A percentile compares a stretch with the other conserved stretches of the same genome.
These are phyloP conservation scores for Pipa parva DNA, from an alignment of 2,113 vertebrate species.

Conservation along the genomic window DNA sequence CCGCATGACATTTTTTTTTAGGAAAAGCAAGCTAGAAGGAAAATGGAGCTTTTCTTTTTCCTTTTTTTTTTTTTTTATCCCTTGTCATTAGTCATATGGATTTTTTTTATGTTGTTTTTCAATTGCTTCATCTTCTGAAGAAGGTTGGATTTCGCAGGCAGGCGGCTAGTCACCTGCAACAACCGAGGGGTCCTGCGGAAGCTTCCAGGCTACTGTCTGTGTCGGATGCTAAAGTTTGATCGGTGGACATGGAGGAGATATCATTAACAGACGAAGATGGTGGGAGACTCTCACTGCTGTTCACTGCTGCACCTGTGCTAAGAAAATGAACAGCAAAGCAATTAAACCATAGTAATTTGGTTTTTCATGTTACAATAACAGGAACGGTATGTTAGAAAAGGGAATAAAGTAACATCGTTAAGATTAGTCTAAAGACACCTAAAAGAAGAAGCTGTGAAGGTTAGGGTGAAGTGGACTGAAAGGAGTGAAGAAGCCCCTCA, in stretches of 20 bases:
- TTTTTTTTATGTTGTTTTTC: slow-evolving; percentile 53
- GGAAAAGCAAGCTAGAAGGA: slow-evolving; percentile 82
- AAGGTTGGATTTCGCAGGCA: slow-evolving; percentile 98
- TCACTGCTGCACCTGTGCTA: slow-evolving; percentile 99
- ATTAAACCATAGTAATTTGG: slow-evolving; percentile 73
- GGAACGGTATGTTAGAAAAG: too few relatives aligned
- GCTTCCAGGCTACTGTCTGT: slow-evolving; percentile 99
- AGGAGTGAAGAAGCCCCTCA: too few relatives aligned
- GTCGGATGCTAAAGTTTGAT: slow-evolving; percentile 98
- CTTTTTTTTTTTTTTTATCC: slow-evolving; percentile 47
- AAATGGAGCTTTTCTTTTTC: slow-evolving; percentile 46
- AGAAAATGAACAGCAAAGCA: slow-evolving; percentile 88
- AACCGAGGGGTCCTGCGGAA: slow-evolving; percentile 94
- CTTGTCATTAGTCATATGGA: slow-evolving; percentile 23
- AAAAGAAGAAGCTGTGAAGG: too few relatives aligned
- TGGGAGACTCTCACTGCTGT: slow-evolving; percentile 98
- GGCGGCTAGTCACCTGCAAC: slow-evolving; percentile 99
- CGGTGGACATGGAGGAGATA: slow-evolving; percentile 99
- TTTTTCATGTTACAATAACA: too few relatives aligned
- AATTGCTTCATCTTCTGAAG: slow-evolving; percentile 87
- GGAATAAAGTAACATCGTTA: too few relatives aligned
- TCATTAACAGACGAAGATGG: slow-evolving; percentile 97
- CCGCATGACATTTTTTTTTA: slow-evolving; percentile 74
- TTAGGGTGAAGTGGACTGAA: too few relatives aligned
- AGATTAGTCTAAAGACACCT: too few relatives aligned